Evolutionary conservation across 2,888 invertebrate species (phyloP).

Genomic region (Anthrax anthrax): DNA sequence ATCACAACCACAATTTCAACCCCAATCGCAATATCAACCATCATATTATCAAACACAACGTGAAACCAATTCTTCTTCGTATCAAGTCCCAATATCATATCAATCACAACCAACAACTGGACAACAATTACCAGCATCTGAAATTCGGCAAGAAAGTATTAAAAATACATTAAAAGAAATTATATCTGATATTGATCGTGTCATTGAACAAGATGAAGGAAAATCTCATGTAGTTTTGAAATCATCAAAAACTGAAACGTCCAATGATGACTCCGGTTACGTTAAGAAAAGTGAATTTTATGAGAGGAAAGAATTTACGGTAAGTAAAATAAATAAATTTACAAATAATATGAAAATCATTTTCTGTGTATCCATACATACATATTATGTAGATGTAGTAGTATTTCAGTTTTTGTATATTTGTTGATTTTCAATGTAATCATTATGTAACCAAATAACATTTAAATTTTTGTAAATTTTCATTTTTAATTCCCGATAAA

Average conservation of each 20-base stretch:
- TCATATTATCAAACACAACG: constrained; percentile 1
- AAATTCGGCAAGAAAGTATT: constrained; percentile 40
- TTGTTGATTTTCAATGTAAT: too few species aligned
- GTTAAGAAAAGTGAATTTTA: neutral
- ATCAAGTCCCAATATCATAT: neutral
- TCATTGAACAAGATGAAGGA: constrained; percentile 37
- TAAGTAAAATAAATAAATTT: too few species aligned
- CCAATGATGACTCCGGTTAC: constrained; percentile 2
- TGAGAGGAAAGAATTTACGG: constrained; percentile 5
- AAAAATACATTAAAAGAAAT: constrained; percentile 44
- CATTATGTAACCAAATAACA: too few species aligned
- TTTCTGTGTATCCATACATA: too few species aligned
- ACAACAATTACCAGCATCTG: constrained; percentile 11
- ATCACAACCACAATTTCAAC: constrained; percentile 8
- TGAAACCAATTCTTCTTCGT: neutral
- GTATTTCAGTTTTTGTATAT: too few species aligned
- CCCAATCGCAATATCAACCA: constrained; percentile 8
- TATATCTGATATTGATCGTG: constrained; percentile 45
- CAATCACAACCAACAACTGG: constrained; percentile 9
- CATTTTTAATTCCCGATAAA: too few species aligned
- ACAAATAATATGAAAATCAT: too few species aligned
- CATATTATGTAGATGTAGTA: too few species aligned
- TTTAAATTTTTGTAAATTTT: too few species aligned
- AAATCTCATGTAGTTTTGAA: neutral
- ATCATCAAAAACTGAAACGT: constrained; percentile 1